Conservation (phyloP, 2,797 vertebrate species). For the Syndactyla subalaris region DNA sequence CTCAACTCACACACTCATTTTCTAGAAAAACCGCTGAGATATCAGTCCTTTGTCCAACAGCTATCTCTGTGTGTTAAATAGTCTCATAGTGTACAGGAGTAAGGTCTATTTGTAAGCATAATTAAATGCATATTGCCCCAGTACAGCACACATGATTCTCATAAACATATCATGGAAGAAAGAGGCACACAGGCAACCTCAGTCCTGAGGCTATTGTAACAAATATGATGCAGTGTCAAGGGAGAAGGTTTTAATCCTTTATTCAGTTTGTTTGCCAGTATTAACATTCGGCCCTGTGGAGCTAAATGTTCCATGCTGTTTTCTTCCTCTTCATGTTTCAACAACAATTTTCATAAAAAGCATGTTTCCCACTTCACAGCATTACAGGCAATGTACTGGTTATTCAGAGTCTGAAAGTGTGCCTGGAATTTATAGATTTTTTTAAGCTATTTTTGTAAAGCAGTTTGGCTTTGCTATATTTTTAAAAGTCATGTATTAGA, state of each 20-base stretch:
- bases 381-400: background rate
- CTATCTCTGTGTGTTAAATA: background rate
- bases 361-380: background rate
- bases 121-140: background rate
- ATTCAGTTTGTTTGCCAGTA: background rate
- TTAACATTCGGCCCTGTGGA: background rate
- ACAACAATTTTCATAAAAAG: background rate
- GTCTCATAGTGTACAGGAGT: background rate
- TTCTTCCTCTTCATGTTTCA: slow-evolving; percentile 13
- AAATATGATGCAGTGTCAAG: background rate
- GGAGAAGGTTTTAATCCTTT: slow-evolving; percentile 9
- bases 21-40: background rate
- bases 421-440: background rate
- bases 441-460: background rate
- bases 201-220: background rate
- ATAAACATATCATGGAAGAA: background rate
- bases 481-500: background rate
- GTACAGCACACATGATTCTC: accelerated
- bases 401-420: background rate
- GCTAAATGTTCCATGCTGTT: background rate
- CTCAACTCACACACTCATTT: background rate
- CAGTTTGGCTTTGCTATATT: background rate
- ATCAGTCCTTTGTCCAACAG: background rate
- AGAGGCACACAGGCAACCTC: accelerated
- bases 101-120: background rate